A percentile compares a stretch with the other conserved stretches of the same genome.
Evolutionary conservation across 2,888 invertebrate genomes (phyloP).

Genomic region (Heteromurus nitidus): DNA sequence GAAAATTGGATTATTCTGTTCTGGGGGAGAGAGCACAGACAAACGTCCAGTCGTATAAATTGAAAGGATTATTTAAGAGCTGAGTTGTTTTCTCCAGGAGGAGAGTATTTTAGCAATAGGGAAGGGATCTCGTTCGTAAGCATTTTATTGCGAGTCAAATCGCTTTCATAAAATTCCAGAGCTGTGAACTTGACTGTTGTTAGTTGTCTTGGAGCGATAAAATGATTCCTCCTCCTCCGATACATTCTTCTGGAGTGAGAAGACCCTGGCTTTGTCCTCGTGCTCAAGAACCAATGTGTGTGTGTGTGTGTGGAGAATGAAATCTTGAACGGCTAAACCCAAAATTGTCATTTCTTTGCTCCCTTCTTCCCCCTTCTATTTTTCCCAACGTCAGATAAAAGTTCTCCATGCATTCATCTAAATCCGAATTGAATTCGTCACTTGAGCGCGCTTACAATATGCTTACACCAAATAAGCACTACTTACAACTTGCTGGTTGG

Average conservation of each 20-base stretch:
- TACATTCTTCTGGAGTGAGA: background rate
- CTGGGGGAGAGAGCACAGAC: conserved; percentile 13
- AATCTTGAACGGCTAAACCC: too few relatives aligned
- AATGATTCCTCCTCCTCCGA: background rate
- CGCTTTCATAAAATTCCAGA: conserved; percentile 60
- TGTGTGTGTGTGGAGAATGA: too few relatives aligned
- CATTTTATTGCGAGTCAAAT: conserved; percentile 62
- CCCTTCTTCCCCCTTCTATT: background rate
- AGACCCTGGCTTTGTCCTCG: background rate
- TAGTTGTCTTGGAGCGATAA: conserved; percentile 61
- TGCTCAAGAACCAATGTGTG: too few relatives aligned
- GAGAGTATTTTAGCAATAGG: conserved; percentile 9
- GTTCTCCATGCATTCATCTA: background rate
- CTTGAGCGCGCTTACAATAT: background rate
- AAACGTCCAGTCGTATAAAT: conserved; percentile 45
- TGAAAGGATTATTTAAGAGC: conserved; percentile 57
- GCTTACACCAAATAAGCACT: background rate
- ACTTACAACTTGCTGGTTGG: conserved; percentile 9
- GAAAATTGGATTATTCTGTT: conserved; percentile 52
- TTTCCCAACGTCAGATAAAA: background rate
- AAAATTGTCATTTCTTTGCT: conserved; percentile 8
- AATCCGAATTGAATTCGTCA: background rate
- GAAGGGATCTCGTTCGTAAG: conserved; percentile 26
- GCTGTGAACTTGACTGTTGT: conserved; percentile 64
- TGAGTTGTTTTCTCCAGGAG: conserved; percentile 49